Conservation (phyloP, 2,888 invertebrate species). For the Emesis russula region DNA sequence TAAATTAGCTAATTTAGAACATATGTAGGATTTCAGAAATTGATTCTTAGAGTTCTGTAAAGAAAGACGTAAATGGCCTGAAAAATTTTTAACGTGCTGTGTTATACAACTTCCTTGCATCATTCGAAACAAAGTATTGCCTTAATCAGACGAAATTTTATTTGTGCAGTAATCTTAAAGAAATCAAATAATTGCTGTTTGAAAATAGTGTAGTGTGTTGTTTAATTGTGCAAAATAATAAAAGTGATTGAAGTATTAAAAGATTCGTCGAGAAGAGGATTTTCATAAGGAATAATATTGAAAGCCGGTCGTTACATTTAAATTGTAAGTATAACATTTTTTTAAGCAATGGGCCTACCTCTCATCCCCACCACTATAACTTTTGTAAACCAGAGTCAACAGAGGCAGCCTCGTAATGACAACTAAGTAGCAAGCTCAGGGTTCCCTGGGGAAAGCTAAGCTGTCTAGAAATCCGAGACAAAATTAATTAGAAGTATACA, state of each 20-base stretch:
- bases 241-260: background rate
- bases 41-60: background rate
- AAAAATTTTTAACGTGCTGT: background rate
- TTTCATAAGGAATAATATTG: background rate
- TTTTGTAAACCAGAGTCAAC: too few species aligned
- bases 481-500: too few species aligned
- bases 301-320: background rate
- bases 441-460: too few species aligned
- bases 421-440: too few species aligned
- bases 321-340: background rate
- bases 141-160: slow-evolving; percentile 72
- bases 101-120: slow-evolving; percentile 90
- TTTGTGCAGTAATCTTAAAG: slow-evolving; percentile 24
- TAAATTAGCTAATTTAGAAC: background rate
- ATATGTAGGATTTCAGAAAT: background rate
- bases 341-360: too few species aligned
- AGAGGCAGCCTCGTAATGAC: too few species aligned
- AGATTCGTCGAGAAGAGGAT: background rate
- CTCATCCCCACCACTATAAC: too few species aligned
- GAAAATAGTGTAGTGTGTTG: slow-evolving; percentile 3
- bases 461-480: too few species aligned
- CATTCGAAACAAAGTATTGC: slow-evolving; percentile 91
- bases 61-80: background rate
- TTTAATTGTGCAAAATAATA: background rate
- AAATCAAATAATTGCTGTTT: background rate